A percentile compares a stretch with the other conserved stretches of the same genome.
Conservation (phyloP, 2,797 vertebrate genomes). For the Sebastolobus altivelis region DNA sequence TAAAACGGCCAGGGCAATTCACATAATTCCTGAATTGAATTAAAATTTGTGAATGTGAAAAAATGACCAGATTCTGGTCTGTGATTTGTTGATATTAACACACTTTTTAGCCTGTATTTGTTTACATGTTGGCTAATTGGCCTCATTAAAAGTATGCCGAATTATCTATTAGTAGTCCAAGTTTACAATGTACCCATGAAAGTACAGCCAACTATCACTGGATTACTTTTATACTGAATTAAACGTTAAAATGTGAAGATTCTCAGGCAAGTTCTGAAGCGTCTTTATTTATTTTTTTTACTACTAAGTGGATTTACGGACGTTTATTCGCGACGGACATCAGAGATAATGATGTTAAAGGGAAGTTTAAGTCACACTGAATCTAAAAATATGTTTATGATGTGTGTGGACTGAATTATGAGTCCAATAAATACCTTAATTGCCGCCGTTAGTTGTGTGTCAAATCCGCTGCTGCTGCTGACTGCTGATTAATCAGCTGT, state of each 20-base stretch:
- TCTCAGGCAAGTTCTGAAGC: neutral
- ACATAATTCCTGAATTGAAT: neutral
- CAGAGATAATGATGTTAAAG: fast-evolving
- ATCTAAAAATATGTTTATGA: neutral
- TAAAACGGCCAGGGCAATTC: neutral
- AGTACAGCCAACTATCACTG: neutral
- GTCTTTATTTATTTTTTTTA: neutral
- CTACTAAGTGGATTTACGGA: neutral
- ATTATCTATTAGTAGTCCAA: neutral
- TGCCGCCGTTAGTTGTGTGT: neutral
- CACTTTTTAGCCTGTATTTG: neutral
- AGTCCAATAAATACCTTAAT: neutral
- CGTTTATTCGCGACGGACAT: neutral
- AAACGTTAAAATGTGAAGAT: neutral
- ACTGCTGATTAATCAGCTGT: neutral
- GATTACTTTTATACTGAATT: neutral
- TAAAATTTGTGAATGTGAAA: neutral
- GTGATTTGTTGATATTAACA: neutral
- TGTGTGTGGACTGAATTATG: neutral
- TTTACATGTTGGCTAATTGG: too few species aligned
- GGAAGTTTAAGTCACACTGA: neutral
- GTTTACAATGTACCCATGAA: neutral
- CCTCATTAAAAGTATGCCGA: neutral
- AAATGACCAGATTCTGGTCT: neutral
- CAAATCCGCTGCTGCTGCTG: neutral